Conservation (phyloP, 2,797 vertebrate genomes). For the Muscicapa striata region DNA sequence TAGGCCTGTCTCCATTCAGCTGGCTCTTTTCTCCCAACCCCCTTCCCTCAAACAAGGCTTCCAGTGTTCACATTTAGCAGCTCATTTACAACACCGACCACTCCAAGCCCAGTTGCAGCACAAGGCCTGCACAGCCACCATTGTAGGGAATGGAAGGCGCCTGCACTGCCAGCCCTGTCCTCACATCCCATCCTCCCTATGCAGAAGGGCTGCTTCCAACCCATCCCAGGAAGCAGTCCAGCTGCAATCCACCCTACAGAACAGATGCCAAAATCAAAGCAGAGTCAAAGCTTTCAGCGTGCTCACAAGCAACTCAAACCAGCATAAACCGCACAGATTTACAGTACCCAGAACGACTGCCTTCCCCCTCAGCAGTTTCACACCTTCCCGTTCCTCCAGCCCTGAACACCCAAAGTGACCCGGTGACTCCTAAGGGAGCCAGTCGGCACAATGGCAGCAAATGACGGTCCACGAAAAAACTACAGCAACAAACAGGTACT, state of each 20-base stretch:
- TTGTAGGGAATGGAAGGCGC: background rate
- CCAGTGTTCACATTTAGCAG: background rate
- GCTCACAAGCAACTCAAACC: background rate
- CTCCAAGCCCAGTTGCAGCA: background rate
- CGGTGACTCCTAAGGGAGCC: background rate
- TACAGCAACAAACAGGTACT: background rate
- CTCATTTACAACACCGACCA: background rate
- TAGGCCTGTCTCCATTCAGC: background rate
- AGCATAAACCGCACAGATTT: background rate
- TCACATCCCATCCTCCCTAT: background rate
- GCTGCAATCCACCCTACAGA: slow-evolving; percentile 38
- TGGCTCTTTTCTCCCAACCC: background rate
- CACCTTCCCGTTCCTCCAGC: background rate
- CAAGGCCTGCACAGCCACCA: background rate
- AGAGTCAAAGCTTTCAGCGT: background rate
- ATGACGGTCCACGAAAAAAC: background rate
- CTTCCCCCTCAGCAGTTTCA: background rate
- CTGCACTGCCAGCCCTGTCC: background rate
- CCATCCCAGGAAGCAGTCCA: slow-evolving; percentile 24
- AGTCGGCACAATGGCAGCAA: background rate
- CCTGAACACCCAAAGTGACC: background rate
- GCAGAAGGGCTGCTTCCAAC: background rate
- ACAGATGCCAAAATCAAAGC: slow-evolving; percentile 10
- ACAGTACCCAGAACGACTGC: background rate
- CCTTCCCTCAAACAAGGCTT: background rate